Evolutionary conservation across 2,797 vertebrate species (phyloP).

Genomic region (Poliocrania exsul): DNA sequence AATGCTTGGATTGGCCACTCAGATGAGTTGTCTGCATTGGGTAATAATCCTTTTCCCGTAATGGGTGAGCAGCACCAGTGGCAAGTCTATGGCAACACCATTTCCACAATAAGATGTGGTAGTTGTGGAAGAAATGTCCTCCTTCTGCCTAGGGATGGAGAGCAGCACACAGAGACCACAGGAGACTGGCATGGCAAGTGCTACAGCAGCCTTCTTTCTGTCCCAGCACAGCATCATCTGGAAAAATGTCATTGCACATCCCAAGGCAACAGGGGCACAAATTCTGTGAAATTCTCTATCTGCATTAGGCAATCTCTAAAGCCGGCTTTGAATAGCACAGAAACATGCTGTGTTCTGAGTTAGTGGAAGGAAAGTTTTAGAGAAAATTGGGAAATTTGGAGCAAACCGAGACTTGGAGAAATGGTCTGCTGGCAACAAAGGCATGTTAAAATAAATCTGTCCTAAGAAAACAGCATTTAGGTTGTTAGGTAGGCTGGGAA

Average conservation of each 20-base stretch:
- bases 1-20: not conserved
- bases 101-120: not conserved
- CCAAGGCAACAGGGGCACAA: conserved; percentile 2
- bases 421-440: not conserved
- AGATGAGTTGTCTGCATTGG: accelerated
- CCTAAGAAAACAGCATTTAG: not conserved
- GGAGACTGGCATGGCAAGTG: accelerated
- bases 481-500: not conserved
- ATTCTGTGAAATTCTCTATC: conserved; percentile 18
- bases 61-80: not conserved
- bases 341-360: not conserved
- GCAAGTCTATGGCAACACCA: not conserved
- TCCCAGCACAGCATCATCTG: not conserved
- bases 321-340: not conserved
- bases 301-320: not conserved
- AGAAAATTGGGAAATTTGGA: conserved; percentile 36
- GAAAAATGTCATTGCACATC: conserved; percentile 2
- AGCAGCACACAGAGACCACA: not conserved
- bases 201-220: not conserved
- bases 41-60: not conserved
- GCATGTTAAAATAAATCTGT: not conserved
- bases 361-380: conserved; percentile 20
- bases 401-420: not conserved
- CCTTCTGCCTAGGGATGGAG: not conserved
- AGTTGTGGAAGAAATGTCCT: not conserved